Conservation (phyloP, 2,113 vertebrate genomes). For the Saimiri boliviensis region DNA sequence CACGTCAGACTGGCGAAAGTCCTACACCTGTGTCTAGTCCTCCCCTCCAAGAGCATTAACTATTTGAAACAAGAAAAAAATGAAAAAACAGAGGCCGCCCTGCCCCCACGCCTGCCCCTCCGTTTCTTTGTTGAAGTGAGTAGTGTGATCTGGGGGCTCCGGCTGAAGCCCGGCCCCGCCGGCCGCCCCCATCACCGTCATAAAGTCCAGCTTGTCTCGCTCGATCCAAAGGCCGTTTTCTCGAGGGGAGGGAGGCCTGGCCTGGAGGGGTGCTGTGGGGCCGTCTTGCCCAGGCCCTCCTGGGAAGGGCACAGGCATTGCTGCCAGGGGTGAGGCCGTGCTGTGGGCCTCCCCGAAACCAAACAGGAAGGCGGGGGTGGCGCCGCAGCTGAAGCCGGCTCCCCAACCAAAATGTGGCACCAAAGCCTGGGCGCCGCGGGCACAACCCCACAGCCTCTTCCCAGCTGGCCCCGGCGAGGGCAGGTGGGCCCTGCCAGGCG, state of each 20-base stretch:
- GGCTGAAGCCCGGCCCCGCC: background rate
- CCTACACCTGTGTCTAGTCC: slow-evolving; percentile 61
- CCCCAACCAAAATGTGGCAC: slow-evolving; percentile 71
- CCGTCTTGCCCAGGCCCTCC: background rate
- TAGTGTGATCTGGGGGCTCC: background rate
- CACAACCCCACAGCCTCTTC: background rate
- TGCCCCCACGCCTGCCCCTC: background rate
- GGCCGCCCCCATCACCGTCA: background rate
- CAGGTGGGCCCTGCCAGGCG: background rate
- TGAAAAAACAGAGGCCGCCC: background rate
- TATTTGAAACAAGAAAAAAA: slow-evolving; percentile 67
- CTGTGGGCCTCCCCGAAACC: background rate
- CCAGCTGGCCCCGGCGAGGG: background rate
- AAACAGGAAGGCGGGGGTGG: background rate
- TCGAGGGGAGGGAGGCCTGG: slow-evolving; percentile 42
- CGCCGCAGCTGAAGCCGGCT: background rate
- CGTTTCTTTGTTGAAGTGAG: background rate
- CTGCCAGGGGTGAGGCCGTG: background rate
- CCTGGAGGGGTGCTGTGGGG: background rate
- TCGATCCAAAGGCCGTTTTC: slow-evolving; percentile 74
- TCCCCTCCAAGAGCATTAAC: slow-evolving; percentile 70
- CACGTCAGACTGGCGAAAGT: slow-evolving; percentile 70
- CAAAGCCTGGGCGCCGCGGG: slow-evolving; percentile 41
- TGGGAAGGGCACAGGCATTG: background rate
- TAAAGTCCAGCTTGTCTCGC: slow-evolving; percentile 67